Conservation (phyloP, 2,888 invertebrate species). For the Platypus cylindrus region DNA sequence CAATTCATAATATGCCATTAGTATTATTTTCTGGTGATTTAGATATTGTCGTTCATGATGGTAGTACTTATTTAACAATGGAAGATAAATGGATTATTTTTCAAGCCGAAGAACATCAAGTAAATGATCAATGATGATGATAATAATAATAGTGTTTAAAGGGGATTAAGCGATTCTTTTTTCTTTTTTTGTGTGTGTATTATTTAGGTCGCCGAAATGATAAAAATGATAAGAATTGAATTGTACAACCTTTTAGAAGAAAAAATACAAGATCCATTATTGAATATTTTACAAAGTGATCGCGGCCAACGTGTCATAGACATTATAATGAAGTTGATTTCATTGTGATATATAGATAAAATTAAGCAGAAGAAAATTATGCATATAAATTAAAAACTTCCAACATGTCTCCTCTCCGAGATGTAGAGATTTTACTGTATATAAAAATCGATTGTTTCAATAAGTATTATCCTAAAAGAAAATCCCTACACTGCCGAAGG, state of each 20-base stretch:
- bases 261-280: conserved; percentile 70
- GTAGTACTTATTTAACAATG: conserved; percentile 57
- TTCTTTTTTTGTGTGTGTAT: too few species aligned
- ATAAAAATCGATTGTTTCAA: too few species aligned
- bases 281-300: conserved; percentile 59
- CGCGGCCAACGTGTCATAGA: conserved; percentile 64
- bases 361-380: conserved; percentile 1
- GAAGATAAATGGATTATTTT: conserved; percentile 77
- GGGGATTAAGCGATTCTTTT: too few species aligned
- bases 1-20: conserved; percentile 63
- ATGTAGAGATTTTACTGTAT: too few species aligned
- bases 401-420: background rate
- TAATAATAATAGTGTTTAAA: too few species aligned
- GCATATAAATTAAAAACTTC: background rate
- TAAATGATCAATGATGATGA: too few species aligned
- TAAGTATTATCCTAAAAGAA: too few species aligned
- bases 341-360: conserved; percentile 9
- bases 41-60: conserved; percentile 58
- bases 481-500: too few species aligned
- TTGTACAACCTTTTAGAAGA: conserved; percentile 65
- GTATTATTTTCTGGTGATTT: conserved; percentile 63
- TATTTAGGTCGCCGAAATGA: conserved; percentile 68
- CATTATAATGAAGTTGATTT: conserved; percentile 49
- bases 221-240: conserved; percentile 65
- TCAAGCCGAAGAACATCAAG: conserved; percentile 62